Base-by-base conservation (phyloP, 2,113 vertebrate species). In the Redunca redunca region DNA sequence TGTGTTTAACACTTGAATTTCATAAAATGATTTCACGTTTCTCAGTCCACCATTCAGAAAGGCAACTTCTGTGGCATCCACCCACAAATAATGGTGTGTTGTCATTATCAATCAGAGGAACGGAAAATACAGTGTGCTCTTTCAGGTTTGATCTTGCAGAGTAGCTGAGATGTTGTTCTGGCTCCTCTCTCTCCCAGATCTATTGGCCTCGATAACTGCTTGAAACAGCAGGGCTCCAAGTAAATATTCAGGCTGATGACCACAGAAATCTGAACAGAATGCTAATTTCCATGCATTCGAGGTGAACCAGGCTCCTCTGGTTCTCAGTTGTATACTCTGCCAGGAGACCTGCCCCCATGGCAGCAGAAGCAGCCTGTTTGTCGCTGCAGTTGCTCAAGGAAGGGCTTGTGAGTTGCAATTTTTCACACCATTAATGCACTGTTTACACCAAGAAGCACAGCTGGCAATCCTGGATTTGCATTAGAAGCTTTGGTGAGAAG, bases 381-480 rank as follows among this genome's bases (percentile, higher is more conserved):
- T 93, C 95, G 97, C 88, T 85, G 94, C 83, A 96, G 97, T 95
- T 97, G 43, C 92, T 98, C 97, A 97, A 98, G 97, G 94, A 98
- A 96, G 53, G 89, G 80, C 77, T 96, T 98, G 77, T 94, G 95
- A 1, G 0, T 28, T 97, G n/a, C 58, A 98, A 40, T 74, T 98
- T 98, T 98, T 98, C 97, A 97, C 55, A 89, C 80, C 86, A 90
- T 95, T 98, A 97, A 97, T 96, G 90, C 97, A 74, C 94, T 97
- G 93, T 74, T 97, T 95, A 86, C 91, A 97, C 96, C 95, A 98
- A 96, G 97, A 91, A 97, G 57, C 90, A 71, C 86, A 98, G 97
- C 92, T 95, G 94, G 90, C 90, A 96, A 94, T 48, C 74, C 78
- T 64, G 19, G 23, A 88, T 96, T 90, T 95, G 64, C 26, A 90